These are phyloP conservation scores for Poeciliopsis turneri DNA, from an alignment of 2,797 vertebrate species.

Conservation along the genomic window DNA sequence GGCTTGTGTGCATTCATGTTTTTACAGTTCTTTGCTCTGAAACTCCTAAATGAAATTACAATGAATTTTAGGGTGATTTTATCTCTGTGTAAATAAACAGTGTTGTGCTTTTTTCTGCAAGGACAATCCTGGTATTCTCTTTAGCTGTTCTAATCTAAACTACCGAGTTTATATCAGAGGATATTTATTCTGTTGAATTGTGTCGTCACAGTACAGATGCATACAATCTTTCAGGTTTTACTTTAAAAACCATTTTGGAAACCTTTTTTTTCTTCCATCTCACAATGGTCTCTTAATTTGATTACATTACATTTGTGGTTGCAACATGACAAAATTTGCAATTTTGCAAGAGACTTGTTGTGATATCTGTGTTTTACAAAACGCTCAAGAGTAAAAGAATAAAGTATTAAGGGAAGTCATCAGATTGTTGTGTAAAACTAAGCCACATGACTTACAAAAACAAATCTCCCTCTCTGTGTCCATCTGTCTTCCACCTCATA, in stretches of 20 bases:
- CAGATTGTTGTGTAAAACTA: conserved; percentile 38
- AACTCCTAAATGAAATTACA: too few species aligned
- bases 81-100: too few species aligned
- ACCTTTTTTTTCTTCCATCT: neutral
- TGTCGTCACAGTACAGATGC: neutral
- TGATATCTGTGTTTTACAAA: conserved; percentile 42
- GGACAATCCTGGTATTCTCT: neutral
- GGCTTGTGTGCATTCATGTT: too few species aligned
- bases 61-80: too few species aligned
- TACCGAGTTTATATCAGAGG: neutral
- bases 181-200: neutral
- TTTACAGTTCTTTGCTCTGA: too few species aligned
- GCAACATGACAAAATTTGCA: neutral
- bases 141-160: neutral
- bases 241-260: neutral
- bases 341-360: neutral
- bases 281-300: neutral
- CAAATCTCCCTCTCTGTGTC: conserved; percentile 14
- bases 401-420: conserved; percentile 34
- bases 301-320: neutral
- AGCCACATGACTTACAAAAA: conserved; percentile 31
- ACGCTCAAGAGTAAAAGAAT: conserved; percentile 28
- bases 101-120: neutral
- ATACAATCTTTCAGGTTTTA: neutral
- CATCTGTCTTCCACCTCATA: conserved; percentile 33